Evolutionary conservation across 2,113 vertebrate species (phyloP).

Genomic region (Corvus cornix): DNA sequence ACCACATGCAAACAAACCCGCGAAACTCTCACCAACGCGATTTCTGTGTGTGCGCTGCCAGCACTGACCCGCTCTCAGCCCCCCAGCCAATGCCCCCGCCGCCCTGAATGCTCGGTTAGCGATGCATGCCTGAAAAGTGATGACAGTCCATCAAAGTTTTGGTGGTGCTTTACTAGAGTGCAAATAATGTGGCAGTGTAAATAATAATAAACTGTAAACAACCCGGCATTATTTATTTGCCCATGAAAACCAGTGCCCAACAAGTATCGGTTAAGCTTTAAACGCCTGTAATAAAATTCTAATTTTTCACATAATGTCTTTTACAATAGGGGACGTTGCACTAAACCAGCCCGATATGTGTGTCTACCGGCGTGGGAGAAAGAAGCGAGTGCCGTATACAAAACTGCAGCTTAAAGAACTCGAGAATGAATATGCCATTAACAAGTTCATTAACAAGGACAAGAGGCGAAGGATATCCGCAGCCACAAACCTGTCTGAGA

Average conservation of each 20-base stretch:
- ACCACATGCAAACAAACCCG: conserved; percentile 43
- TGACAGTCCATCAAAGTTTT: conserved; percentile 66
- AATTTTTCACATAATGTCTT: conserved; percentile 72
- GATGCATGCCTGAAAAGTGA: conserved; percentile 46
- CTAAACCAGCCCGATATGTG: conserved; percentile 95
- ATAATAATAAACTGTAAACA: conserved; percentile 71
- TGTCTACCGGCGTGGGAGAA: conserved; percentile 93
- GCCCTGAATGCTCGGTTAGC: conserved; percentile 36
- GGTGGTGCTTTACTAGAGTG: conserved; percentile 52
- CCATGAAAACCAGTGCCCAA: background rate
- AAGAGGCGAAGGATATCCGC: conserved; percentile 90
- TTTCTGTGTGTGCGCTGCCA: background rate
- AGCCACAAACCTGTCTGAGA: conserved; percentile 85
- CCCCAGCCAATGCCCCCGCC: background rate
- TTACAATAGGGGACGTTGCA: conserved; percentile 86
- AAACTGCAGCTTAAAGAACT: conserved; percentile 89
- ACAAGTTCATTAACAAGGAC: conserved; percentile 99
- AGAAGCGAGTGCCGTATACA: conserved; percentile 97
- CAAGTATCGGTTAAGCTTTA: conserved; percentile 13
- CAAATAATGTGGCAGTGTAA: conserved; percentile 58
- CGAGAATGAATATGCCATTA: conserved; percentile 86
- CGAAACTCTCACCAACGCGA: background rate
- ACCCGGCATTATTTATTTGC: conserved; percentile 39
- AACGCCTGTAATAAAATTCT: conserved; percentile 49
- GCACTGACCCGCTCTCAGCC: background rate